These are phyloP conservation scores for Dione vanillae DNA, from an alignment of 2,888 invertebrate species.

Conservation along the genomic window DNA sequence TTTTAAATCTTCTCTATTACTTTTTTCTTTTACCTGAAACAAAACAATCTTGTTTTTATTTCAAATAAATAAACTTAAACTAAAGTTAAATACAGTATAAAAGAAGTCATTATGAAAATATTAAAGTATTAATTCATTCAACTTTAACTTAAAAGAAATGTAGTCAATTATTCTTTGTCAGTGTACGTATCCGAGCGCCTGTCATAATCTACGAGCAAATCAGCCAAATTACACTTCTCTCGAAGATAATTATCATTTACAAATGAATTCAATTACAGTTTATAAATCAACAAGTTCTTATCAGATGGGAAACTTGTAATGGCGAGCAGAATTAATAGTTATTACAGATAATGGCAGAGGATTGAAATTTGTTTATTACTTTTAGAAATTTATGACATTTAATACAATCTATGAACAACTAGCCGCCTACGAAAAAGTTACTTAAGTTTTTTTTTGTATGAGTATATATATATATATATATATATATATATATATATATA, in stretches of 20 bases:
- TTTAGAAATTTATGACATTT: background rate
- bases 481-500: too few relatives aligned
- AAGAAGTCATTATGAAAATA: too few relatives aligned
- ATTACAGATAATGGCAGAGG: conserved; percentile 6
- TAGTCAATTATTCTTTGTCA: background rate
- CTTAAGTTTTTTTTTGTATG: too few relatives aligned
- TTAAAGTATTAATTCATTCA: too few relatives aligned
- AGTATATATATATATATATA: too few relatives aligned
- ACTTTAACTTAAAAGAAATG: background rate
- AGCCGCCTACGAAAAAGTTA: too few relatives aligned
- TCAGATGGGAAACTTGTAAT: conserved; percentile 13
- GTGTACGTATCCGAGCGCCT: background rate
- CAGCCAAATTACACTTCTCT: background rate
- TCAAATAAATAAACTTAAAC: background rate
- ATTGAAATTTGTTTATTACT: conserved; percentile 9
- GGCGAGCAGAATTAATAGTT: conserved; percentile 20
- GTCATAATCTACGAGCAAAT: conserved; percentile 5
- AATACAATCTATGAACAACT: too few relatives aligned
- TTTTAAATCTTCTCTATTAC: conserved; percentile 76
- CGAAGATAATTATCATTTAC: conserved; percentile 9
- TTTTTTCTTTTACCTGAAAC: conserved; percentile 79
- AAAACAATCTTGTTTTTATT: conserved; percentile 49
- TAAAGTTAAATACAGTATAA: too few relatives aligned
- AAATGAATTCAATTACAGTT: conserved; percentile 21
- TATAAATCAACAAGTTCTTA: conserved; percentile 22